Base-by-base conservation (phyloP, 2,888 invertebrate genomes). In the Drosophila prolongata region DNA sequence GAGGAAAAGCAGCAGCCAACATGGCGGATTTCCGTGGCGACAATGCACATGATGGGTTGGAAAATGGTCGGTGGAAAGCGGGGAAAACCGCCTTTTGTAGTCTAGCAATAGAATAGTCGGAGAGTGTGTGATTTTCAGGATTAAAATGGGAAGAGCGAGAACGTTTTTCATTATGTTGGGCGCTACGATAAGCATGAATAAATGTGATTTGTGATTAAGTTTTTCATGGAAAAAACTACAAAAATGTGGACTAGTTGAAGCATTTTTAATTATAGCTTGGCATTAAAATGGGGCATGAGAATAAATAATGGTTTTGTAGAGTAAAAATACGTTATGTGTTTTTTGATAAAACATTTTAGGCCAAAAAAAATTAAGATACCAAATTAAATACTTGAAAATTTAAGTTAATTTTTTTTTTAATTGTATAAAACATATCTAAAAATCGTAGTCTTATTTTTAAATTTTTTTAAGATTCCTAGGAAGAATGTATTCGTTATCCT, bases 1-100 rank as follows among this genome's bases (percentile, higher is more conserved):
- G 62, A 54, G 74, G 68, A 77, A 16, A 24, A 44, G 44, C 70
- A 79, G 72, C 84, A 83, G 78, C 80, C 84, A 87, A 84, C 87
- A 89, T 89, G 87, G 84, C 89, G 89, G 87, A 83, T 78, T 67
- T 83, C 83, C 83, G 87, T 84, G 89, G 85, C 87, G 87, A 87
- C 83, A 83, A 59, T 64, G 76, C 76, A 64, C 52, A 68, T 52
- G 67, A 57, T 56, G 75, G 61, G 19, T 10, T 54, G 50, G 58
- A 55, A 74, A 65, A 74, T 73, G 70, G 44, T 55, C 27, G 53
- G 55, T 49, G 43, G 40, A 34, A 47, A 60, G 14, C 9, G 57
- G 40, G 24, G 16, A 13, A 52, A 66, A 71, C 43, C 56, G 75
- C 67, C 71, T 74, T 74, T 71, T 71, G 74, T 56, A 50, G 30